Conservation (phyloP, 2,797 vertebrate species). For the Prunella strophiata region DNA sequence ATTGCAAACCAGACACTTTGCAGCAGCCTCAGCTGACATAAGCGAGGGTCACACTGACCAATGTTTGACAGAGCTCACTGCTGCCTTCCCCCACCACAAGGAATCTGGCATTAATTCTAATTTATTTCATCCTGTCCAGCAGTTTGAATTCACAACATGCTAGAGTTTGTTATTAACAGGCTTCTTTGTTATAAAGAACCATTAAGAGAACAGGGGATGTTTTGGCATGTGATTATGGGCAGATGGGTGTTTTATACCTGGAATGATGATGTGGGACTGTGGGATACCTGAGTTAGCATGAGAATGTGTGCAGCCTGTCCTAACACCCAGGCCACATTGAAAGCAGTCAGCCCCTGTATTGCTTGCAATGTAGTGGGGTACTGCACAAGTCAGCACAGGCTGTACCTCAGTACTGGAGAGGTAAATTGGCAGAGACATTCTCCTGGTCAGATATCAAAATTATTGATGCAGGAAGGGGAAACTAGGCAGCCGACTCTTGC, state of each 20-base stretch:
- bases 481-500: not conserved
- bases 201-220: not conserved
- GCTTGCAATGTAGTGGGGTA: fast-evolving
- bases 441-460: not conserved
- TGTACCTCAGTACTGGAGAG: not conserved
- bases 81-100: not conserved
- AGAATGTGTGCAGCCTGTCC: not conserved
- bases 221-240: not conserved
- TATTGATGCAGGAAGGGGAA: not conserved
- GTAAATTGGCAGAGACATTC: not conserved
- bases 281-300: not conserved
- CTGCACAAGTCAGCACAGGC: not conserved
- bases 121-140: not conserved
- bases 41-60: not conserved
- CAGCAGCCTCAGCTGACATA: not conserved
- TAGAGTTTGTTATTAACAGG: not conserved
- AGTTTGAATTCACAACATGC: not conserved
- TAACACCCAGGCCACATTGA: not conserved
- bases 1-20: not conserved
- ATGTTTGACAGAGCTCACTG: not conserved
- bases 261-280: not conserved
- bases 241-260: not conserved
- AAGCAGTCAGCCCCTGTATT: not conserved
- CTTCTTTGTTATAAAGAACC: not conserved
- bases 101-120: not conserved